These are phyloP conservation scores for Crocuta crocuta DNA, from an alignment of 2,113 vertebrate species.

Conservation along the genomic window DNA sequence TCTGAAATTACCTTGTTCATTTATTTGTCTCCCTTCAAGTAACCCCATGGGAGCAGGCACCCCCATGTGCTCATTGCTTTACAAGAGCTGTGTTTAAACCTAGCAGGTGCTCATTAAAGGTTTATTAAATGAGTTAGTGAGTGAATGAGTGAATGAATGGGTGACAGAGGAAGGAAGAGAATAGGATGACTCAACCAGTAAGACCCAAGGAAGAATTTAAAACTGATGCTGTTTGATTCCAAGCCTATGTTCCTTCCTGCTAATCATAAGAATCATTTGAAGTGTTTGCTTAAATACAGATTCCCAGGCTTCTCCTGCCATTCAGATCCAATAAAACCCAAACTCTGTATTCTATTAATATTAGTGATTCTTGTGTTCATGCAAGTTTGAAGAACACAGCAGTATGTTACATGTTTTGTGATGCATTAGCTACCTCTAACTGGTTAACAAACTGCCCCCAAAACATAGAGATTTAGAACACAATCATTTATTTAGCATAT, in stretches of 20 bases:
- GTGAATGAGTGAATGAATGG: background rate
- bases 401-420: background rate
- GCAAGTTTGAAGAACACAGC: background rate
- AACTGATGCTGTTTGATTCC: background rate
- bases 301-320: background rate
- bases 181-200: background rate
- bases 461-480: background rate
- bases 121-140: background rate
- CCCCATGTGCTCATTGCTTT: background rate
- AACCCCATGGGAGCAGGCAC: background rate
- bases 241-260: background rate
- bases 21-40: background rate
- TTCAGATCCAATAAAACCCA: background rate
- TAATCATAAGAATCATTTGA: background rate
- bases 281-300: background rate
- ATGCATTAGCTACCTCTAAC: background rate
- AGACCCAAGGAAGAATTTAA: background rate
- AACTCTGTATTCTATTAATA: background rate
- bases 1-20: background rate
- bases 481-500: background rate
- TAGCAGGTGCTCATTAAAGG: background rate
- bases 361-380: background rate
- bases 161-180: background rate
- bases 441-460: background rate
- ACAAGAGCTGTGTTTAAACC: background rate